Base-by-base conservation (phyloP, 2,888 invertebrate species). In the Actias luna region DNA sequence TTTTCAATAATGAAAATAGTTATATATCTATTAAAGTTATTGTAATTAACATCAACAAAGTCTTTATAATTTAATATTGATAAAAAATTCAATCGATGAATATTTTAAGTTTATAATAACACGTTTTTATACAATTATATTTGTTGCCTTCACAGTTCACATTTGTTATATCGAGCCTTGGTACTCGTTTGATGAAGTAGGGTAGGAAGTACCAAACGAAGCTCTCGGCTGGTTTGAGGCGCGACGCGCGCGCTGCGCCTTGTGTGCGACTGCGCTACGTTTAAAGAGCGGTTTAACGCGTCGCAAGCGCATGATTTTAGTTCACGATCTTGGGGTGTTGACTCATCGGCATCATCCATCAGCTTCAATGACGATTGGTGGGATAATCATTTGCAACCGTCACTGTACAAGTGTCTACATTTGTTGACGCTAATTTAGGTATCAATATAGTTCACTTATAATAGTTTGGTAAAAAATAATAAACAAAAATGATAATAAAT, bases 191-290 rank as follows among this genome's bases (percentile, higher is more conserved):
- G 31, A 29, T 59, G 31, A 59, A 52, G 31, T 39, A 29, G 31
- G 31, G 42, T 57, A 25, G 27, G 36, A 42, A 52, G n/a, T n/a
- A n/a, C 50, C 14, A 29, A 59, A 27, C 27, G 10, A 46, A 46
- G 18, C 46, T 10, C 22, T 46, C 46, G 22, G n/a, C 12, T 36
- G n/a, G 1, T 55, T 22, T 14, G 10, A 55, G 68, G 83, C 88
- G 89, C 88, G 84, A 80, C 72, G 87, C 87, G 88, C 89, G 87
- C 88, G 72, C 84, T 79, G 87, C 89, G 88, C 89, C 80, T 78
- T 73, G 72, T 78, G 61, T 60, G 58, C 64, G 62, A 39, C 60
- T 62, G 62, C 58, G 63, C 64, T 65, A 62, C 63, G 52, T 29
- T 22, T 22, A 46, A 25, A 33, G 58, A 55, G 39, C 60, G 39